Evolutionary conservation across 1,140 invertebrate species (phyloP).

Genomic region (Lepidostoma basale): DNA sequence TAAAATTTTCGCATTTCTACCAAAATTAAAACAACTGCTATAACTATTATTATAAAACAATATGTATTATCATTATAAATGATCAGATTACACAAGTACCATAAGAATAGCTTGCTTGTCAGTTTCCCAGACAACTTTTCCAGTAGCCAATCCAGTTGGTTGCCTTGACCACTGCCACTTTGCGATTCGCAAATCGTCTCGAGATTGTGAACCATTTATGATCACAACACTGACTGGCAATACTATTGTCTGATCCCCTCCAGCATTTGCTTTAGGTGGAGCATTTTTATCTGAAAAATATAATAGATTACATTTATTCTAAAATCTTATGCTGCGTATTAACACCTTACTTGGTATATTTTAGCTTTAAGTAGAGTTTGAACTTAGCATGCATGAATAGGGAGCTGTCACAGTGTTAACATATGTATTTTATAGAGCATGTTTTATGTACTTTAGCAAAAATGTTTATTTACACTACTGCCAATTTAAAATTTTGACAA

Average conservation of each 20-base stretch:
- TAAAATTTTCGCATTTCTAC: no score
- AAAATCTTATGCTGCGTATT: no score
- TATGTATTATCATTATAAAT: not conserved
- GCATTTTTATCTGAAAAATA: slow-evolving; percentile 86
- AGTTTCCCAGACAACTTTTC: slow-evolving; percentile 75
- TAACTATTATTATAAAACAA: not conserved
- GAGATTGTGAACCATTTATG: slow-evolving; percentile 85
- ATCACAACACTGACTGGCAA: slow-evolving; percentile 77
- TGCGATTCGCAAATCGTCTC: slow-evolving; percentile 86
- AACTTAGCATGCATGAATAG: no score
- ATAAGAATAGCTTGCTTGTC: slow-evolving; percentile 78
- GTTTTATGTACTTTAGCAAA: no score
- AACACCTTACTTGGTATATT: no score
- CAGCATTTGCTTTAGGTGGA: slow-evolving; percentile 85
- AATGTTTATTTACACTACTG: no score
- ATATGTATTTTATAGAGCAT: no score
- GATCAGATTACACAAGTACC: slow-evolving; percentile 59
- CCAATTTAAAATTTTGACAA: no score
- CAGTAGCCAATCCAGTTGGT: slow-evolving; percentile 81
- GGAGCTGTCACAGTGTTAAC: no score
- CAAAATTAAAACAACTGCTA: no score
- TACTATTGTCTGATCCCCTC: slow-evolving; percentile 78
- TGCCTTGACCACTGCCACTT: slow-evolving; percentile 86
- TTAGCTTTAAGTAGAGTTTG: no score
- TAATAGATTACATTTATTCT: not conserved